Percentiles rank a stretch among this genome's conserved stretches.
phyloP scores from a whole-genome alignment of 2,797 vertebrate species.

The Halcyon leucocephala region DNA sequence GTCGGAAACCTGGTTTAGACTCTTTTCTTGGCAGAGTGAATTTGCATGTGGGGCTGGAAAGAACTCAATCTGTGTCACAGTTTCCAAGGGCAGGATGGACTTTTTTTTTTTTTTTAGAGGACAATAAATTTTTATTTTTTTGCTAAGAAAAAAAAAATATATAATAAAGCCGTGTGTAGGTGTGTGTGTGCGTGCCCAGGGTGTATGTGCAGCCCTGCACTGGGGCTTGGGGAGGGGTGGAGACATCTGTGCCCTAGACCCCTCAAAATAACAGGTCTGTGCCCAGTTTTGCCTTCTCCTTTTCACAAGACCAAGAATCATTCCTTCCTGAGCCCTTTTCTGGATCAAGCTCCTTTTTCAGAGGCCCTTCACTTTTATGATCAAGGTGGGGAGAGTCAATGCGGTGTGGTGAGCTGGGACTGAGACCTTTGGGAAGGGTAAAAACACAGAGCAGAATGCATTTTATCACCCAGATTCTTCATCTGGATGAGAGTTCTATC shows the following conservation, averaged over 20 bases:
- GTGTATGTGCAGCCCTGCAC: background rate
- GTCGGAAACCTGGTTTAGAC: slow-evolving; percentile 77
- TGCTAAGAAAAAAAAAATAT: slow-evolving; percentile 69
- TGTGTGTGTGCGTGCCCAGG: background rate
- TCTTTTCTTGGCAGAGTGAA: slow-evolving; percentile 77
- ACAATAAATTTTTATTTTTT: slow-evolving; percentile 80
- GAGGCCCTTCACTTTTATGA: background rate
- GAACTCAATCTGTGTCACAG: slow-evolving; percentile 73
- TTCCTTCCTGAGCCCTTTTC: background rate
- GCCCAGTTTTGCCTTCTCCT: background rate
- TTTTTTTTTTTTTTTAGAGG: slow-evolving; percentile 74
- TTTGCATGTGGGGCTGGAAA: slow-evolving; percentile 77
- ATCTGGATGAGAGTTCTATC: background rate
- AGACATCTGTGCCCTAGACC: background rate
- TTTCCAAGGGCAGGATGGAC: slow-evolving; percentile 74
- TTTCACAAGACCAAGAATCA: background rate
- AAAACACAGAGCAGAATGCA: background rate
- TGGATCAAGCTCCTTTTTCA: rapidly evolving
- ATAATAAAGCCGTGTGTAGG: background rate
- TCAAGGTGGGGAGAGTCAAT: rapidly evolving
- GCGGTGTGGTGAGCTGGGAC: rapidly evolving
- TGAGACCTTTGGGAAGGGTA: background rate
- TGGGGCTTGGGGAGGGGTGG: background rate
- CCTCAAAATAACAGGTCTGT: rapidly evolving
- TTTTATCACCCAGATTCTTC: background rate